Conservation (phyloP, 2,113 vertebrate genomes). For the Mus pahari region DNA sequence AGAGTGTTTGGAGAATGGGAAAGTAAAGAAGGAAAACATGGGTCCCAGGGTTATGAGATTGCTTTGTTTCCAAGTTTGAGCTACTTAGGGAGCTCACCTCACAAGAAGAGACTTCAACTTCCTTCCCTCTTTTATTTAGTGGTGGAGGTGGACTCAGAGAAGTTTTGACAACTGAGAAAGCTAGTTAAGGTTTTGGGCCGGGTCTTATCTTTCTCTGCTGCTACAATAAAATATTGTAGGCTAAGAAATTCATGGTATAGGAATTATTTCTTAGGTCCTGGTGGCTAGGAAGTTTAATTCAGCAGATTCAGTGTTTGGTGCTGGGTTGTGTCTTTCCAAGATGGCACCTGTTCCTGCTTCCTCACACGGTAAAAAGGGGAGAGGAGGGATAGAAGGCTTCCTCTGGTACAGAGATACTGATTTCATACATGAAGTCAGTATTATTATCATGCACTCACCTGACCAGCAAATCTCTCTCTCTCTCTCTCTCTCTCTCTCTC, state of each 20-base stretch:
- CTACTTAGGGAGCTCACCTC: constrained; percentile 72
- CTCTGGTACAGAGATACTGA: not conserved
- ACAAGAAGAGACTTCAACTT: constrained; percentile 74
- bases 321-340: not conserved
- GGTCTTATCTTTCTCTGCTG: not conserved
- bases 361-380: not conserved
- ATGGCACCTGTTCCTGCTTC: not conserved
- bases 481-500: too few relatives aligned
- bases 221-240: not conserved
- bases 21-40: constrained; percentile 49
- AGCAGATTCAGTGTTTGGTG: not conserved
- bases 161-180: constrained; percentile 75
- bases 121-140: constrained; percentile 41
- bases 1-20: not conserved
- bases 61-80: constrained; percentile 76
- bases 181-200: not conserved
- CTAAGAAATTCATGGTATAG: not conserved
- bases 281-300: not conserved
- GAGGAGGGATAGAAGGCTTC: not conserved
- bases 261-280: not conserved
- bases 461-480: not conserved
- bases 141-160: constrained; percentile 64
- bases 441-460: not conserved
- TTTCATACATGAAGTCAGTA: not conserved
- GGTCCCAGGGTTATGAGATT: constrained; percentile 70